Base-by-base conservation (phyloP, 92 coral and sea anemone genomes). In the Porites cylindrica region DNA sequence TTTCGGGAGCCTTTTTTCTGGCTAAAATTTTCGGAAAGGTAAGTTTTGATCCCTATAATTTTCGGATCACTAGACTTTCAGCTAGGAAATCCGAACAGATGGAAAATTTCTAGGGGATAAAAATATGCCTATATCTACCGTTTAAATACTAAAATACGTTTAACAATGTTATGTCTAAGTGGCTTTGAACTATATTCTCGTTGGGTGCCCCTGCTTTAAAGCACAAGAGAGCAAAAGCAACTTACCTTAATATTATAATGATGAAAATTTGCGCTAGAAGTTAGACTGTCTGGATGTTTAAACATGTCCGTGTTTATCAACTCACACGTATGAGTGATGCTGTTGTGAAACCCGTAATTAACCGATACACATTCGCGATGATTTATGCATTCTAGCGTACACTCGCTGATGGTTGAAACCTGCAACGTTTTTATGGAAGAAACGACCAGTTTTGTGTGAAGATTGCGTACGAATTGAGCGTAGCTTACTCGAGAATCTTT, bases 171-270 rank as follows among this genome's bases (percentile, higher is more conserved):
- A 21, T 21, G 23, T 21, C 23, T 21, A 21, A 21, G 23, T 21
- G 23, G 23, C 23, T 21, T 21, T 21, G 23, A 21, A 21, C 23
- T 21, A 21, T 21, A 21, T 21, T 21, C 23, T 21, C 23, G 23
- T 21, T 21, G 23, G 23, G 23, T 21, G 23, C 23, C 23, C 23
- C 23, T 21, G 47, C 47, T 38, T 38, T 38, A 38, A 38, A 38
- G 47, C 2, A 38, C 47, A 38, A 38, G 47, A 38, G 47, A 38
- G 47, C 47, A 38, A 38, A 71, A 71, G 12, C 76, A 12, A 14
- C 65, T 29, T 53, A 81, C 85, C 85, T 81, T 56, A 4, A 81
- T 52, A 24, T 68, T 67, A 14, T 81, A 81, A 69, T 81, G 76
- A 66, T 81, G 52, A 51, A 81, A 81, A 54, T 81, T 67, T 26